Percentiles rank a stretch among this genome's conserved stretches.
These are phyloP conservation scores for Cercopithecus mona DNA, from an alignment of 2,113 vertebrate species.

Conservation along the genomic window DNA sequence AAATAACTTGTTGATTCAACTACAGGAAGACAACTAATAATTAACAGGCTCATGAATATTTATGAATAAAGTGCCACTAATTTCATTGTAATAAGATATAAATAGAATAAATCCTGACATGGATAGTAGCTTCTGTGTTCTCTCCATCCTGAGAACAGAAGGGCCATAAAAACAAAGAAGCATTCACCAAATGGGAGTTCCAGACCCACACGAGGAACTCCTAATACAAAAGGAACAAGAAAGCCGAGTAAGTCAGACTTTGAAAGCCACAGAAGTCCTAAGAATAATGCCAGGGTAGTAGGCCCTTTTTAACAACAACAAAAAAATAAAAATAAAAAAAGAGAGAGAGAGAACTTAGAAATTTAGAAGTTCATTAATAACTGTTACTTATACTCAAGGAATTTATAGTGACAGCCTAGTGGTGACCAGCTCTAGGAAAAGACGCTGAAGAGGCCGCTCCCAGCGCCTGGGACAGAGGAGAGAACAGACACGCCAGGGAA, in stretches of 20 bases:
- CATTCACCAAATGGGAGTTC: slow-evolving; percentile 48
- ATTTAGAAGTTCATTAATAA: not conserved
- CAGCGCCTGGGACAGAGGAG: not conserved
- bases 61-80: slow-evolving; percentile 53
- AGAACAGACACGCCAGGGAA: too few species aligned
- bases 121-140: not conserved
- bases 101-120: slow-evolving; percentile 35
- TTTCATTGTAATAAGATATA: slow-evolving; percentile 25
- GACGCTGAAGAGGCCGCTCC: not conserved
- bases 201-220: slow-evolving; percentile 32
- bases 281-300: not conserved
- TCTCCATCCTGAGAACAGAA: slow-evolving; percentile 57
- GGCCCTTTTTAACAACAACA: not conserved
- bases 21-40: slow-evolving; percentile 68
- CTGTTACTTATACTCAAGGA: not conserved
- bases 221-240: slow-evolving; percentile 53
- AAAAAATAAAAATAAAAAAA: not conserved
- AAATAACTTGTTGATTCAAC: slow-evolving; percentile 53
- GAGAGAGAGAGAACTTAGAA: not conserved
- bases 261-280: not conserved
- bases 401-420: too few species aligned
- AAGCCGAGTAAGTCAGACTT: not conserved
- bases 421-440: not conserved
- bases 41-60: slow-evolving; percentile 71
- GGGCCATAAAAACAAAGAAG: slow-evolving; percentile 34